phyloP scores from a whole-genome alignment of 1,140 invertebrate genomes.

The Myzus persicae region DNA sequence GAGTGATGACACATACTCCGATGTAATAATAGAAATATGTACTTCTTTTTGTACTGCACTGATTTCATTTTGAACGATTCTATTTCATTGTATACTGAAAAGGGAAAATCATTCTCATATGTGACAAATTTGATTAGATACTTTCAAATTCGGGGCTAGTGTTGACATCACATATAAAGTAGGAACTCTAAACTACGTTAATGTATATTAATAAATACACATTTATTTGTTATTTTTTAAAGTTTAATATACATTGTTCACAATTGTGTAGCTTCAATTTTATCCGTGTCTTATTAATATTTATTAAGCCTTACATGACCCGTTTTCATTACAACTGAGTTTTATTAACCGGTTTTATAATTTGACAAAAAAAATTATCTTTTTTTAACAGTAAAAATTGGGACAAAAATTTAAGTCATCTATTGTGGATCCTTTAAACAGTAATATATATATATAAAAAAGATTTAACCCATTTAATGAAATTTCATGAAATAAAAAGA shows the following conservation, averaged over 20 bases:
- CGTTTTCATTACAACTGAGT: background rate
- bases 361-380: background rate
- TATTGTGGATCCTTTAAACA: background rate
- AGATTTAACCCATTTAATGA: background rate
- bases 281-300: background rate
- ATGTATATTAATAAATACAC: background rate
- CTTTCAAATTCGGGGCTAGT: background rate
- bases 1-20: background rate
- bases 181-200: background rate
- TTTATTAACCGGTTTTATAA: background rate
- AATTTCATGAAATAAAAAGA: background rate
- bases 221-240: background rate
- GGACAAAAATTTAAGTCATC: background rate
- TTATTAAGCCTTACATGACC: no score
- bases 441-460: background rate
- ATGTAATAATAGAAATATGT: background rate
- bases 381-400: background rate
- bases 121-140: background rate
- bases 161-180: background rate
- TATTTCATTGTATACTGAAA: background rate
- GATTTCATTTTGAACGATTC: background rate
- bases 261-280: background rate
- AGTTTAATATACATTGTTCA: background rate
- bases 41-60: constrained; percentile 4
- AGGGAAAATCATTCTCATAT: background rate